These are phyloP conservation scores for Morpho helenor DNA, from an alignment of 2,888 invertebrate species.

Conservation along the genomic window DNA sequence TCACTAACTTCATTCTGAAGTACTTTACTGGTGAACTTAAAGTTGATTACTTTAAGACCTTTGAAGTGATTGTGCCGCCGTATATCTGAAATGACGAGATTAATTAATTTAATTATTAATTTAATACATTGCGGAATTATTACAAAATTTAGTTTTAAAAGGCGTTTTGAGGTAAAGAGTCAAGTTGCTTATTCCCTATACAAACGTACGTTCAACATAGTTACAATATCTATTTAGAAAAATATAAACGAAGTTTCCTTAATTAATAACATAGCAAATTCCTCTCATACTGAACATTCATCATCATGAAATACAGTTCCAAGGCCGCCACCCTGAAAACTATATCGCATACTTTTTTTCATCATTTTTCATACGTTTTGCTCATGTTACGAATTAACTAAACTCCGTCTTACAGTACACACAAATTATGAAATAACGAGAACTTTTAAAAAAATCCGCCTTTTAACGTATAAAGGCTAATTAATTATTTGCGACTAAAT, in stretches of 20 bases:
- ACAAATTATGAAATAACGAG: background rate
- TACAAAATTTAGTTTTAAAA: background rate
- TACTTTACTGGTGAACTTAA: constrained; percentile 85
- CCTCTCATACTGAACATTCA: constrained; percentile 9
- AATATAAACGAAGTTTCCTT: constrained; percentile 16
- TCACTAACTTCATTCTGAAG: constrained; percentile 84
- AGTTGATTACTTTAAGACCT: constrained; percentile 84
- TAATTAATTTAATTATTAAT: background rate
- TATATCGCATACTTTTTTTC: constrained; percentile 36
- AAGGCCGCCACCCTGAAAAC: constrained; percentile 66
- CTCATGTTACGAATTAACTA: constrained; percentile 31
- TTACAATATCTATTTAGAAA: background rate
- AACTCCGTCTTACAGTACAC: constrained; percentile 15
- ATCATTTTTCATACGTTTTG: constrained; percentile 35
- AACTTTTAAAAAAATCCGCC: too few species aligned
- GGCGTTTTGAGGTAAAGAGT: constrained; percentile 1
- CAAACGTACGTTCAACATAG: background rate
- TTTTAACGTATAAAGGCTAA: too few species aligned
- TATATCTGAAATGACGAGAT: constrained; percentile 72
- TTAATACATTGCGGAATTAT: background rate
- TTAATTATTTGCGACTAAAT: too few species aligned
- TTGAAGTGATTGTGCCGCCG: constrained; percentile 83
- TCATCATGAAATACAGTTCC: constrained; percentile 27
- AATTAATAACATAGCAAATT: constrained; percentile 22
- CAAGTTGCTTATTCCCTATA: constrained; percentile 9